These are phyloP conservation scores for Agrotis ipsilon DNA, from an alignment of 2,888 invertebrate genomes.

Conservation along the genomic window DNA sequence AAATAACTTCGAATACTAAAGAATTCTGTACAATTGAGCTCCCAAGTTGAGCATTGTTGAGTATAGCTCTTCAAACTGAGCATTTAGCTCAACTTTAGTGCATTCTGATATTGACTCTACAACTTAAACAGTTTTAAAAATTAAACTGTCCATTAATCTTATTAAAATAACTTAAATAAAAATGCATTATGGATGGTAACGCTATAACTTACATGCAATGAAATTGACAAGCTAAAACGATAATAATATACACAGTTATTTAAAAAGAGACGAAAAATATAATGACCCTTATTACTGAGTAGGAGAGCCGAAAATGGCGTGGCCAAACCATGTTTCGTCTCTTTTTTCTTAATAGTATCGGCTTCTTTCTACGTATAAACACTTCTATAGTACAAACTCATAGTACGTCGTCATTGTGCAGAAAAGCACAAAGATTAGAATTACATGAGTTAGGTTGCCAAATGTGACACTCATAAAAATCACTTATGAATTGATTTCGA, in stretches of 20 bases:
- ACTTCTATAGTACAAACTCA: slow-evolving; percentile 1
- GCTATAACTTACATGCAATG: slow-evolving; percentile 31
- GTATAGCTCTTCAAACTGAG: slow-evolving; percentile 49
- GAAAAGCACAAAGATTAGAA: not conserved
- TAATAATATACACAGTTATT: not conserved
- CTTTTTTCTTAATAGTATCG: slow-evolving; percentile 8
- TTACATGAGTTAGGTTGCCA: slow-evolving; percentile 8
- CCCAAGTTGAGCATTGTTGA: slow-evolving; percentile 63
- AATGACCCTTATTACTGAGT: slow-evolving; percentile 8
- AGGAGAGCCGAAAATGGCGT: slow-evolving; percentile 21
- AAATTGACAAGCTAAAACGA: slow-evolving; percentile 10
- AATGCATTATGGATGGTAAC: slow-evolving; percentile 64
- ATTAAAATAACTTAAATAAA: slow-evolving; percentile 51
- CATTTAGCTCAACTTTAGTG: slow-evolving; percentile 46
- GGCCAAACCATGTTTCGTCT: slow-evolving; percentile 3
- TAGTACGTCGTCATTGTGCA: slow-evolving; percentile 1
- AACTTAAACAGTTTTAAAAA: slow-evolving; percentile 38
- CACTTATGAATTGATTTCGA: not conserved
- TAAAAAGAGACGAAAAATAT: slow-evolving; percentile 12
- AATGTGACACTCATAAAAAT: not conserved
- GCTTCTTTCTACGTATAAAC: not conserved
- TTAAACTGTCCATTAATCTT: slow-evolving; percentile 21
- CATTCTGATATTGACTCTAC: slow-evolving; percentile 62
- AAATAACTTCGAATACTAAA: slow-evolving; percentile 60
- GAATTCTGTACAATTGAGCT: slow-evolving; percentile 70